phyloP scores from a whole-genome alignment of 2,797 vertebrate genomes.

The Peromyscus aztecus region DNA sequence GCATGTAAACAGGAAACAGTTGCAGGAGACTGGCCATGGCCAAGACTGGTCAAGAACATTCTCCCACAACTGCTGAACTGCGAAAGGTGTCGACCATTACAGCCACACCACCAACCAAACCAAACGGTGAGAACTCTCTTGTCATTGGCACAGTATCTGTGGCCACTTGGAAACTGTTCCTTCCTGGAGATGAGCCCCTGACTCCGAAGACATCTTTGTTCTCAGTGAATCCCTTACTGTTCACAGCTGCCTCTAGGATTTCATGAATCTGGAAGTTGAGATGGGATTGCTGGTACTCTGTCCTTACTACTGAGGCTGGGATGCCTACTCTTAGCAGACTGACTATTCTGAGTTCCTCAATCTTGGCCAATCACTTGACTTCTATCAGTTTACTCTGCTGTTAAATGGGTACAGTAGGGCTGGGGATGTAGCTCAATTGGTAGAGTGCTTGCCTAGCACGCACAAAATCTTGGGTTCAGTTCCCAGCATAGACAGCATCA shows the following conservation, averaged over 20 bases:
- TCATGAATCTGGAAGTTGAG: background rate
- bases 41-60: background rate
- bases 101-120: too few relatives aligned
- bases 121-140: background rate
- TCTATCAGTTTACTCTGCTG: background rate
- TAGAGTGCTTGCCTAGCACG: background rate
- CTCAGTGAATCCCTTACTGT: background rate
- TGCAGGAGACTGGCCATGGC: background rate
- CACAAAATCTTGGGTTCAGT: background rate
- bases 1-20: background rate
- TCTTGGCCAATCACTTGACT: background rate
- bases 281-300: background rate
- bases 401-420: background rate
- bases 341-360: background rate
- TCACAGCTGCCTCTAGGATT: background rate
- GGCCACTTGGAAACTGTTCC: background rate
- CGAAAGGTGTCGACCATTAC: rapidly evolving
- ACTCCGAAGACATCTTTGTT: too few relatives aligned
- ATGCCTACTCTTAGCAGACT: background rate
- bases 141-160: background rate
- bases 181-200: background rate
- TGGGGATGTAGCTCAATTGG: background rate
- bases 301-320: background rate
- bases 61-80: rapidly evolving
- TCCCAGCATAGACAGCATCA: background rate